Conservation (phyloP, 2,797 vertebrate species). For the Gymnothorax reevesii region DNA sequence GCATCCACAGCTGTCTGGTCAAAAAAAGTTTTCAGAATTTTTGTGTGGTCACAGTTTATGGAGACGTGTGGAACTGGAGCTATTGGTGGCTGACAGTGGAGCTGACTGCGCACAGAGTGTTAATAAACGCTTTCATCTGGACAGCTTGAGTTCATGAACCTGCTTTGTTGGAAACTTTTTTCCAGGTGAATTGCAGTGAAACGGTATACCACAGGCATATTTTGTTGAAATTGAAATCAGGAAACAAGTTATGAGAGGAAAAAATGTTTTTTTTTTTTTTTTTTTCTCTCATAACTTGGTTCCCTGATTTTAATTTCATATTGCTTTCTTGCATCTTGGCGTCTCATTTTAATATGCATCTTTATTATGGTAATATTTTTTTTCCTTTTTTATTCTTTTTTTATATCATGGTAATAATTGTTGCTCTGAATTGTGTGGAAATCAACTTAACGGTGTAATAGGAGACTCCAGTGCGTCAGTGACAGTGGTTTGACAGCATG, state of each 20-base stretch:
- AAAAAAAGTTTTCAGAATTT: constrained; percentile 54
- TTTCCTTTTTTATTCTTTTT: no score
- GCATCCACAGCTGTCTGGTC: not conserved
- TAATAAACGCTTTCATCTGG: constrained; percentile 43
- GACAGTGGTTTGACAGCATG: not conserved
- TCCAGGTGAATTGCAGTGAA: not conserved
- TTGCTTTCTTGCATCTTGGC: not conserved
- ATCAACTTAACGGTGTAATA: not conserved
- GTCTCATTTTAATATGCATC: not conserved
- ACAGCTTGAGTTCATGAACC: constrained; percentile 37
- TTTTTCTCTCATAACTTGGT: no score
- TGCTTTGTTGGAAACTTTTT: constrained; percentile 8
- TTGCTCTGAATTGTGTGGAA: not conserved
- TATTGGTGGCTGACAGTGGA: constrained; percentile 43
- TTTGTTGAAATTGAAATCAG: not conserved
- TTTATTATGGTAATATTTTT: not conserved
- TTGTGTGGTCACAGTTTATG: not conserved
- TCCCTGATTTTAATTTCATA: no score
- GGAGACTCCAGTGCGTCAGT: not conserved
- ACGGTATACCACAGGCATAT: not conserved
- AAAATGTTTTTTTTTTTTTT: not conserved
- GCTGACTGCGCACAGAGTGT: constrained; percentile 45
- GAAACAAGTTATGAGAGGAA: not conserved
- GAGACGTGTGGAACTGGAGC: constrained; percentile 33
- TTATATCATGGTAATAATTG: not conserved